Base-by-base conservation (phyloP, 2,113 vertebrate genomes). In the Oryzias celebensis region DNA sequence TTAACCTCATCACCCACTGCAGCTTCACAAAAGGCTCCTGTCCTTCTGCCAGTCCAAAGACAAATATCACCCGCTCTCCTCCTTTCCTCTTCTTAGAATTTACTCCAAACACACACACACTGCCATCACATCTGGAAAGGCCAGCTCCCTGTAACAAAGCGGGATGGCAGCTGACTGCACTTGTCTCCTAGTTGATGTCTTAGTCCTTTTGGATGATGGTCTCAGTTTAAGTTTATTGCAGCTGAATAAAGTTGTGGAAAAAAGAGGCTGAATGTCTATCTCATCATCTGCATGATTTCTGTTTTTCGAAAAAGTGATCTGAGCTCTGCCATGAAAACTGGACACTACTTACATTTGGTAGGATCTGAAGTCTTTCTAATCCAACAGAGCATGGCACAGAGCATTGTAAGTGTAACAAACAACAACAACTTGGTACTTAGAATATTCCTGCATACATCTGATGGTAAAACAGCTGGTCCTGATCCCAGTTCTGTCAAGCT, bases 1-100 rank as follows among this genome's bases (percentile, higher is more conserved):
- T 90, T 92, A 91, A 91, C 90, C 89, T 90, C 85, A 80, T 88
- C 85, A 85, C 85, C 81, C 75, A 58, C 73, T 71, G 81, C 81
- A 80, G 79, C 80, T 71, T 31, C 82, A 86, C 78, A 60, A 73
- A 73, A 71, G 78, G 77, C 66, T 73, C 78, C 73, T 75, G 80
- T 79, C 77, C 76, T 80, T 58, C 71, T 75, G 83, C 81, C 80
- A 79, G 65, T 58, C 71, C 73, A 75, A 67, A 85, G 68, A 80
- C 66, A 54, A 76, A 73, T 75, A 14, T 54, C 65, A 59, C n/a
- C 20, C 52, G 31, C 36, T 52, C 36, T 52, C 52, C 43, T 8
- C 71, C 16, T 41, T 42, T 47, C 62, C 46, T 22, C 26, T 48
- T 48, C 55, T 42, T 48, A 51, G 48, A 62, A 64, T 24, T 46